Conservation (phyloP, 2,113 vertebrate species). For the Rhagologus leucostigma region DNA sequence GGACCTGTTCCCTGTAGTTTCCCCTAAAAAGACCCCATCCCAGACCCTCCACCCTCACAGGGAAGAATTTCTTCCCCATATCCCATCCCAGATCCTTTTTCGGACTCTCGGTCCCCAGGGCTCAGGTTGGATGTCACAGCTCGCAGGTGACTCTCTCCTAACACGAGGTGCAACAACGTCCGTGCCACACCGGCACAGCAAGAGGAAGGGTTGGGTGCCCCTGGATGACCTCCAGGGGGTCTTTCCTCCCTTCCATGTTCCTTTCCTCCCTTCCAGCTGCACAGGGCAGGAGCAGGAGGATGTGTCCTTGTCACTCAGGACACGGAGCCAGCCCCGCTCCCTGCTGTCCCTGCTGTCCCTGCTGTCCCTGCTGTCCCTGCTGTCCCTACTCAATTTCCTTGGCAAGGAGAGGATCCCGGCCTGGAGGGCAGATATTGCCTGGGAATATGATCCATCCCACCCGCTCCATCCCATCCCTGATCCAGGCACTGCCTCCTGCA, state of each 20-base stretch:
- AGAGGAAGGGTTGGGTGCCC: not conserved
- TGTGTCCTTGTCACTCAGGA: not conserved
- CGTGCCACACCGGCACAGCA: not conserved
- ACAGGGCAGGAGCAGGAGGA: not conserved
- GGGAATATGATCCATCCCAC: not conserved
- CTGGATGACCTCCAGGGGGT: not conserved
- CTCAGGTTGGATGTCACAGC: accelerated
- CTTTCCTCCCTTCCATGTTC: not conserved
- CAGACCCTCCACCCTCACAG: not conserved
- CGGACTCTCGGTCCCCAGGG: not conserved
- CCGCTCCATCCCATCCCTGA: not conserved
- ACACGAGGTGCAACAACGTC: accelerated
- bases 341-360: not conserved
- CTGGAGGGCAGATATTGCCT: not conserved
- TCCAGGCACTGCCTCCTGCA: not conserved
- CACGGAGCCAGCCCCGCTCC: not conserved
- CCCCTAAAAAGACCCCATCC: not conserved
- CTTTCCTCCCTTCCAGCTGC: not conserved
- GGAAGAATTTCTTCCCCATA: not conserved
- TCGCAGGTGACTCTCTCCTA: not conserved
- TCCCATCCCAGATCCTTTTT: not conserved
- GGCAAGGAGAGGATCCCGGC: not conserved
- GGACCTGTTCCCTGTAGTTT: not conserved
- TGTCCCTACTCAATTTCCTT: not conserved
- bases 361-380: no score